Conservation (phyloP, 2,888 invertebrate genomes). For the Caenorhabditis virilis region DNA sequence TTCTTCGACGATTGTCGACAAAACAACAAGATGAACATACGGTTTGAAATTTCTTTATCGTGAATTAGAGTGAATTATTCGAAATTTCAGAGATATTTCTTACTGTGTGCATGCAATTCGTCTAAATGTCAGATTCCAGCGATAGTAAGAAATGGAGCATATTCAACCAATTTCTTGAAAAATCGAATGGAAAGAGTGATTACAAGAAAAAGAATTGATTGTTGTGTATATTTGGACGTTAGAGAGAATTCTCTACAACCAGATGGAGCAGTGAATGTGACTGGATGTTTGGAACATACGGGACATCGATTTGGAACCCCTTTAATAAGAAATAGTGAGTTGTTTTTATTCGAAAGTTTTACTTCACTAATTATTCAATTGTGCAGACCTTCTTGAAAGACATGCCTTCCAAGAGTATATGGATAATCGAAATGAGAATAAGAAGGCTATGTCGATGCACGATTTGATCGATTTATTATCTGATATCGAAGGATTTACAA, state of each 20-base stretch:
- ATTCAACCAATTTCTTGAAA: slow-evolving; percentile 15
- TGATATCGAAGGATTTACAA: slow-evolving; percentile 16
- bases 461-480: not conserved
- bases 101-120: not conserved
- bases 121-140: not conserved
- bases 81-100: not conserved
- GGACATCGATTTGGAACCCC: slow-evolving; percentile 55
- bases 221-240: slow-evolving; percentile 20
- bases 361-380: no score
- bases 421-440: not conserved
- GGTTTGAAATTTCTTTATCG: no score
- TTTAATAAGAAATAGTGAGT: slow-evolving; percentile 23
- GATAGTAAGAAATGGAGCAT: not conserved
- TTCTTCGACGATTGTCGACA: not conserved
- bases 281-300: slow-evolving; percentile 53
- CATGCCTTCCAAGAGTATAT: slow-evolving; percentile 1
- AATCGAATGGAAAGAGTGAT: slow-evolving; percentile 10
- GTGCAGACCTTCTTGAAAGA: no score
- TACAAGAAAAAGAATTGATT: slow-evolving; percentile 16
- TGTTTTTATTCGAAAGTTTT: no score
- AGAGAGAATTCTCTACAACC: not conserved
- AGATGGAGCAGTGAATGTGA: slow-evolving; percentile 23
- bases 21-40: not conserved
- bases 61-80: no score
- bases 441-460: not conserved